Evolutionary conservation across 2,888 invertebrate species (phyloP).

Genomic region (Abrostola triplasia): DNA sequence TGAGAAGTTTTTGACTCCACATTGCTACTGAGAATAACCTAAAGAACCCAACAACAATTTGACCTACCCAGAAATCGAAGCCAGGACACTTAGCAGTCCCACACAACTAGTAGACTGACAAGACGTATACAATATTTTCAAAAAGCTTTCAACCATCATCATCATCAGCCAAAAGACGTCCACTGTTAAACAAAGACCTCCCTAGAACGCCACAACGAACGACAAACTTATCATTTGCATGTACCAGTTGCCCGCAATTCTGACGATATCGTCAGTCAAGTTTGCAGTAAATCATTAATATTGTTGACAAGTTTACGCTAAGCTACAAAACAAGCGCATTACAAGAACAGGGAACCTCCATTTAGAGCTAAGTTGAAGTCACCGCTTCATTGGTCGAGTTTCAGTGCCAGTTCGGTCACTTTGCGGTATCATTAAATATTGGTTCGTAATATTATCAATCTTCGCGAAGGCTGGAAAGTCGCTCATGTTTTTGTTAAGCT

Average conservation of each 20-base stretch:
- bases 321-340: constrained; percentile 53
- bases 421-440: constrained; percentile 21
- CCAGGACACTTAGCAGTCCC: background rate
- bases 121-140: too few relatives aligned
- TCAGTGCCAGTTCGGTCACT: constrained; percentile 21
- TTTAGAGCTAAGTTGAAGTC: constrained; percentile 48
- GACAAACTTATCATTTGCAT: too few relatives aligned
- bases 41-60: too few relatives aligned
- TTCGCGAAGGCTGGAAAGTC: constrained; percentile 34
- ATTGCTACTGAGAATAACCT: too few relatives aligned
- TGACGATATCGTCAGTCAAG: too few relatives aligned
- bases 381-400: constrained; percentile 18
- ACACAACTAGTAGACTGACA: too few relatives aligned
- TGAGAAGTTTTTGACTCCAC: background rate
- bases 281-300: constrained; percentile 26
- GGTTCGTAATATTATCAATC: constrained; percentile 37
- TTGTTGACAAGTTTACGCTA: constrained; percentile 22
- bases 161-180: too few relatives aligned
- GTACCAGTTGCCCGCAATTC: too few relatives aligned
- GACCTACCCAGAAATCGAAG: background rate
- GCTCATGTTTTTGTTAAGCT: constrained; percentile 19
- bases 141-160: too few relatives aligned
- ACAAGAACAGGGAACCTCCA: constrained; percentile 58
- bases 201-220: too few relatives aligned
- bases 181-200: too few relatives aligned